Percentiles rank a stretch among this genome's conserved stretches.
Conservation (phyloP, 92 coral and sea anemone genomes). For the Heteractis magnifica region DNA sequence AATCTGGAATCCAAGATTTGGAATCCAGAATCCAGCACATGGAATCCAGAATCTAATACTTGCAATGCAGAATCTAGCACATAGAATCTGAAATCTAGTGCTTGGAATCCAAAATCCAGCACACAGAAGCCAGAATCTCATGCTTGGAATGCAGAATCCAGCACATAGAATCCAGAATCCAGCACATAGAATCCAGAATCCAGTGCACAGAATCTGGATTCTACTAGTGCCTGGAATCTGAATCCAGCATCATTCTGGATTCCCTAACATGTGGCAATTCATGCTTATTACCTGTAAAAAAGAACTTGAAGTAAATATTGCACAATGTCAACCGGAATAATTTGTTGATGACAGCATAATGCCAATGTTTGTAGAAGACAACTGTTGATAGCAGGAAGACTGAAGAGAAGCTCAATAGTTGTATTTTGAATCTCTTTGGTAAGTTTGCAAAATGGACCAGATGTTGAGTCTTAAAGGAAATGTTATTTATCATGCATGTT, state of each 20-base stretch:
- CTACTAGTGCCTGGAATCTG: too few species aligned
- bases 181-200: too few species aligned
- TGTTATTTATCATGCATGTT: neutral
- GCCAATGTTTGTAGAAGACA: constrained; percentile 49
- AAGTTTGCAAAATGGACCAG: constrained; percentile 62
- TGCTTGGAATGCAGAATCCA: neutral
- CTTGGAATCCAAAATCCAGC: too few species aligned
- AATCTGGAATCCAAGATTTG: too few species aligned
- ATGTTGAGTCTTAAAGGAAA: constrained; percentile 30
- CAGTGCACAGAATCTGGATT: too few species aligned
- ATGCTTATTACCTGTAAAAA: constrained; percentile 52
- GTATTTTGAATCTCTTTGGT: constrained; percentile 54
- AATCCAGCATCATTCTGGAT: too few species aligned
- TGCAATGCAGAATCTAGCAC: neutral
- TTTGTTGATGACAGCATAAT: constrained; percentile 47
- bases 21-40: too few species aligned
- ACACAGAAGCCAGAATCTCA: too few species aligned
- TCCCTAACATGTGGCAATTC: too few species aligned
- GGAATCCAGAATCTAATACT: neutral
- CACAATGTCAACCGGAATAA: constrained; percentile 33
- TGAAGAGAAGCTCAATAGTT: constrained; percentile 73
- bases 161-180: too few species aligned
- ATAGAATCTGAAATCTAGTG: too few species aligned
- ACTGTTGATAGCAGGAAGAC: constrained; percentile 41
- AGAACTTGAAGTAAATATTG: constrained; percentile 65